Evolutionary conservation across 1,140 invertebrate species (phyloP).

Genomic region (Acromyrmex heyeri): DNA sequence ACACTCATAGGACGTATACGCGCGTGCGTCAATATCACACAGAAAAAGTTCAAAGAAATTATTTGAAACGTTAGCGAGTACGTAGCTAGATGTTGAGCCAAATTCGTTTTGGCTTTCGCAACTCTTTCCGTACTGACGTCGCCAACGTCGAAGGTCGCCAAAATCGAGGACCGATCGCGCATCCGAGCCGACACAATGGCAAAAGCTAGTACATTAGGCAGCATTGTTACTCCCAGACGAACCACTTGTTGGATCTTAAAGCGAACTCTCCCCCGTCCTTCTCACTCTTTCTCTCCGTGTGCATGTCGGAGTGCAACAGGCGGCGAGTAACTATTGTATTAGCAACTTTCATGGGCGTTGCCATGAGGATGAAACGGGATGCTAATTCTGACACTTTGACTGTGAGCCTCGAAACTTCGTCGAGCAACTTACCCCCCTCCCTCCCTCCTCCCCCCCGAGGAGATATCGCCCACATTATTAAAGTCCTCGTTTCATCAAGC

Average conservation of each 20-base stretch:
- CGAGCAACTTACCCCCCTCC: not conserved
- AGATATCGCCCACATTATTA: constrained; percentile 22
- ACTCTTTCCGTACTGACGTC: constrained; percentile 40
- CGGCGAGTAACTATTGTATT: constrained; percentile 67
- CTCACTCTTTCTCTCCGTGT: not conserved
- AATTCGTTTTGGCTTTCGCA: constrained; percentile 68
- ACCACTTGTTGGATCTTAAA: constrained; percentile 80
- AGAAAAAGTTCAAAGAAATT: constrained; percentile 31
- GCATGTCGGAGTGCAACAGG: constrained; percentile 65
- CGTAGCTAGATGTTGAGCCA: constrained; percentile 57
- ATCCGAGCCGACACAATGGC: constrained; percentile 32
- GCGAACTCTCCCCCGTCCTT: constrained; percentile 22
- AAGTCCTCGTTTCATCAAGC: not conserved
- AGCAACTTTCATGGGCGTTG: constrained; percentile 68
- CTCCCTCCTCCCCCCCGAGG: no score
- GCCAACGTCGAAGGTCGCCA: constrained; percentile 56
- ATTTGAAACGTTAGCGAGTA: constrained; percentile 46
- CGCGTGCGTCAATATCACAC: constrained; percentile 18
- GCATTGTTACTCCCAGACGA: constrained; percentile 77
- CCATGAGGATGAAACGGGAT: constrained; percentile 26
- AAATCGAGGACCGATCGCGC: constrained; percentile 53
- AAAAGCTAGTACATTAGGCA: constrained; percentile 67
- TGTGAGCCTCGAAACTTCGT: constrained; percentile 41
- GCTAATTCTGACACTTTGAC: constrained; percentile 59
- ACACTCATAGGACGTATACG: not conserved